Base-by-base conservation (phyloP, 2,113 vertebrate genomes). In the Poicephalus gulielmi region DNA sequence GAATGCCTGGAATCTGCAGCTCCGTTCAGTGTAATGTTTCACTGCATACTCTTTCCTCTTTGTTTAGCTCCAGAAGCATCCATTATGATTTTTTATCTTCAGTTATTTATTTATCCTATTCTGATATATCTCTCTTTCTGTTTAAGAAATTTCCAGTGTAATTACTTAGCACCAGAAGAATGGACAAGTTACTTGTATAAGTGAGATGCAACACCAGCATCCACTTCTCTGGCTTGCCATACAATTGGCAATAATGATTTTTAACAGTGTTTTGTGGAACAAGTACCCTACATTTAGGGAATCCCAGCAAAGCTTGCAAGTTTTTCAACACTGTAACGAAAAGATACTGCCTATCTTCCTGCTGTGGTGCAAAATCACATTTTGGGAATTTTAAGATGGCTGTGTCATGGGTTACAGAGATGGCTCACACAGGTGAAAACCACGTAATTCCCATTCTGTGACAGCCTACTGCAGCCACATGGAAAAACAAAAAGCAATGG, bases 1-100 rank as follows among this genome's bases (percentile, higher is more conserved):
- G 96, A 96, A 95, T 95, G 94, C 78, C 91, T 94, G 96, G 96
- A 95, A 97, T 96, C 92, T 80, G 92, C 80, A 92, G 90, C 76
- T 97, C 86, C 0, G 0, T 83, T 63, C 86, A 87, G 81, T 39
- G 41, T 89, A 94, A 92, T 80, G 75, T 95, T 97, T 95, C 96
- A 91, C 81, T 69, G 66, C 3, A 0, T 70, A 91, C 71, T 90
- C 91, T 30, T 90, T 92, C 60, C 55, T 90, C 47, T 89, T 91
- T 94, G 91, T 92, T 92, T 91, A 67, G 59, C 50, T 93, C 71
- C 62, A 73, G 53, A 52, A 92, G 66, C 0, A 0, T 55, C 53
- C 37, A 39, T 67, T 82, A 68, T 24, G 31, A 69, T 77, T 90
- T 89, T 46, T 20, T 71, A 46, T 87, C 82, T 96, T 86, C 91